Evolutionary conservation across 2,797 vertebrate genomes (phyloP).

Genomic region (Ptychobarbus kaznakovi): DNA sequence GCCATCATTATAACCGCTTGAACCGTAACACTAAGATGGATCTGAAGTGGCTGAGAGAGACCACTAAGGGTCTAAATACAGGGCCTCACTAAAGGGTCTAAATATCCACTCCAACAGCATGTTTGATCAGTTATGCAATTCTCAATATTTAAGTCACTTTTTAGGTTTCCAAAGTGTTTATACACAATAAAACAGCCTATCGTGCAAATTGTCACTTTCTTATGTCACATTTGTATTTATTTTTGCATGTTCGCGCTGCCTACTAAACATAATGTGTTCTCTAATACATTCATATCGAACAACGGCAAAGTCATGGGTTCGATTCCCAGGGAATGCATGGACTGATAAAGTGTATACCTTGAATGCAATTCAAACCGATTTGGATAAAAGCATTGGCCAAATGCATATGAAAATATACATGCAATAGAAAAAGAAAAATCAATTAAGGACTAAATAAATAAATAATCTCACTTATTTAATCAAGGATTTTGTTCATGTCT

Average conservation of each 20-base stretch:
- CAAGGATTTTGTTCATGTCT: no score
- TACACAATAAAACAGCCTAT: not conserved
- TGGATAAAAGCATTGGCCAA: not conserved
- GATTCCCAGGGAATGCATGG: not conserved
- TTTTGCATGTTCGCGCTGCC: not conserved
- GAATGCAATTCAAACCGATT: not conserved
- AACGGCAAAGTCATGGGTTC: not conserved
- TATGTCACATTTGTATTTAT: not conserved
- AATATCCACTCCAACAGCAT: not conserved
- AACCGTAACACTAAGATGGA: not conserved
- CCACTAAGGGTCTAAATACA: not conserved
- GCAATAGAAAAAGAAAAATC: no score
- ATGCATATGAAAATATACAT: not conserved
- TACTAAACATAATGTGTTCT: not conserved
- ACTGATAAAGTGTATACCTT: not conserved
- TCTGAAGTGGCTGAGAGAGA: conserved; percentile 12
- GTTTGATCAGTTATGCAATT: not conserved
- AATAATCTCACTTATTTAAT: no score
- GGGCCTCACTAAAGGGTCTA: not conserved
- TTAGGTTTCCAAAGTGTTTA: not conserved
- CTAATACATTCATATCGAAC: not conserved
- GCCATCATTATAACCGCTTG: not conserved
- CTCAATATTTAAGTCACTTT: not conserved
- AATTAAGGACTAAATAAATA: no score
- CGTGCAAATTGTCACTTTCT: not conserved